Percentiles rank a stretch among this genome's conserved stretches.
phyloP scores from a whole-genome alignment of 2,888 invertebrate species.

The Epinotia ramella region DNA sequence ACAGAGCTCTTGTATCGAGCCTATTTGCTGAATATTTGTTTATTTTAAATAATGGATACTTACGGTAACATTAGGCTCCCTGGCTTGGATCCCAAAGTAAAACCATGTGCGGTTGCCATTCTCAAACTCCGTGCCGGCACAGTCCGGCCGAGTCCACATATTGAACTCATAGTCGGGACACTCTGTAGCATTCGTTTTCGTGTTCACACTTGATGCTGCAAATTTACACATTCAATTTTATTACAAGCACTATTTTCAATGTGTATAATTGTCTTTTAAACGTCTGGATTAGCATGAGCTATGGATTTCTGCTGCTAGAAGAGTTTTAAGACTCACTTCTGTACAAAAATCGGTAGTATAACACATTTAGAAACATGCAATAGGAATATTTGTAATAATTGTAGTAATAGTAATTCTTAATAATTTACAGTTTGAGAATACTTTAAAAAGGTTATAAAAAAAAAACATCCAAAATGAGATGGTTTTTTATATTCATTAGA shows the following conservation, averaged over 20 bases:
- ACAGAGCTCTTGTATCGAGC: no score
- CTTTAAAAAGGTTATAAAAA: not conserved
- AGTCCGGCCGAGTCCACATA: slow-evolving; percentile 96
- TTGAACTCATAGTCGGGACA: slow-evolving; percentile 92
- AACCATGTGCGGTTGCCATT: slow-evolving; percentile 97
- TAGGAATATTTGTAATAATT: no score
- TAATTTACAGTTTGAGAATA: not conserved
- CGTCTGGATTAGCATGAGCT: no score
- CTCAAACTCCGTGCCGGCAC: slow-evolving; percentile 93
- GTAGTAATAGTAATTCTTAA: not conserved
- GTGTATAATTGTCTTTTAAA: not conserved
- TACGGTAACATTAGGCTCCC: slow-evolving; percentile 84
- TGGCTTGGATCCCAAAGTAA: slow-evolving; percentile 91
- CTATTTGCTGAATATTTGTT: no score
- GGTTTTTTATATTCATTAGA: not conserved
- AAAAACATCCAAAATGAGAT: not conserved
- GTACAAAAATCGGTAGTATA: not conserved
- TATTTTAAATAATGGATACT: slow-evolving; percentile 53
- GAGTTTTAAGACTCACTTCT: no score
- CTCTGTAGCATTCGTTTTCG: slow-evolving; percentile 76
- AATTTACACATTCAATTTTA: slow-evolving; percentile 36
- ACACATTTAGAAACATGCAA: not conserved
- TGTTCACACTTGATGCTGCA: slow-evolving; percentile 69
- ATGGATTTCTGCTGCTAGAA: not conserved
- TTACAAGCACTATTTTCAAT: not conserved